Evolutionary conservation across 2,113 vertebrate genomes (phyloP), one percentile per base, ranked within the genome.

Genomic region (Saguinus imperator): DNA sequence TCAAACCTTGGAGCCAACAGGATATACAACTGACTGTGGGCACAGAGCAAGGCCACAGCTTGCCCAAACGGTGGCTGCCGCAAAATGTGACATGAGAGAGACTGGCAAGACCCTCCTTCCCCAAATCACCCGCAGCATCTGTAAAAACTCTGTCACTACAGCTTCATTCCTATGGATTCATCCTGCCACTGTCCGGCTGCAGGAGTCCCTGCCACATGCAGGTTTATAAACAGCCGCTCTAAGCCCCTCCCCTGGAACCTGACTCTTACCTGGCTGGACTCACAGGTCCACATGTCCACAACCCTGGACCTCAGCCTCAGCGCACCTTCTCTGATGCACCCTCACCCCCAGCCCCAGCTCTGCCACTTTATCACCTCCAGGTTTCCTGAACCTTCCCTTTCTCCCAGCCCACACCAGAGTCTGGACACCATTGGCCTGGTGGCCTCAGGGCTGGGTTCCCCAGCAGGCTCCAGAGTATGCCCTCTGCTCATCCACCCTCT

Each of bases 221-320:
- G 23, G 6, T 40, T 64, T 37, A 9, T 10, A 20, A 17, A 45
- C 10, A 13, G n/a, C 13, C 6, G 16, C 58, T 6, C 70, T 21
- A 35, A 18, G 43, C 17, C 16, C 55, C 29, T 76, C 57, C 21
- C 37, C 11, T n/a, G 45, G 10, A 4, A 23, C 85, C 16, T 0
- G 29, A 18, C 29, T 27, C 66, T 17, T 68, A 35, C 17, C 16
- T 1, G 57, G 64, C 0, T 18, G 43, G 29, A 82, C 16, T 75
- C 12, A 35, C 21, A 4, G 27, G 6, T 32, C 82, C 0, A 0
- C 21, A 0, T 12, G 0, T 29, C 43, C 5, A 55, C 50, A 79
- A 8, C 17, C 40, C 87, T 27, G 13, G 14, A 18, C 17, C 3
- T 18, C 5, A 5, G 21, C 87, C 3, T 35, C 27, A 27, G 3